Evolutionary conservation across 2,888 invertebrate genomes (phyloP), one percentile per base, ranked within the genome.

Genomic region (Selenia dentaria): DNA sequence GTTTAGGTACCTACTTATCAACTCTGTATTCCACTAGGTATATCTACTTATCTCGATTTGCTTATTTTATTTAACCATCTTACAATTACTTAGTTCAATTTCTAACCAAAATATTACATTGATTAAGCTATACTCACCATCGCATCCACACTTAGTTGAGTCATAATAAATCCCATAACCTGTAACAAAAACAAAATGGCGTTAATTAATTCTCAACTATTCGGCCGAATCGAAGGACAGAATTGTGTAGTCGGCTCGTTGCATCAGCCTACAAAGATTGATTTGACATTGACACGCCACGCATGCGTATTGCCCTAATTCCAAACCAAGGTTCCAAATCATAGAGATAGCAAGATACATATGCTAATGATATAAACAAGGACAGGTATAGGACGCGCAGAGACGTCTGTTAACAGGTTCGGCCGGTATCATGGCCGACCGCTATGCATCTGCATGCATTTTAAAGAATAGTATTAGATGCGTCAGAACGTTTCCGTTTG

Each of bases 221-320:
- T 40, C 47, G 44, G 54, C 57, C 57, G 59, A 61, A 68, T 64
- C 57, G 54, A 54, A 61, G 60, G 55, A 32, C 22, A 32, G 63
- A 71, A 69, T 57, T 70, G 64, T 48, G 41, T 41, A 37, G 31
- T 41, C 70, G 70, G 64, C 68, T 56, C 63, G 80, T 83, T 89
- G 89, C 89, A 89, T 86, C 86, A 83, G 84, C 85, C 79, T 85
- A 85, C 77, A 67, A 78, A 74, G 83, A 90, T 90, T 90, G 90
- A 90, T 90, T 90, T 88, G 90, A 90, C 89, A 89, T 90, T 90
- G 90, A 86, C 78, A 75, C 67, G 69, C 63, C 69, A 76, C 90
- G 90, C 90, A 90, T 90, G 90, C 90, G 90, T 83, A 81, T 78
- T 81, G 83, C 73, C 85, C 83, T 81, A 88, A 83, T 89, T 88